Conservation (phyloP, 1,140 invertebrate genomes). For the Neodiprion fabricii region DNA sequence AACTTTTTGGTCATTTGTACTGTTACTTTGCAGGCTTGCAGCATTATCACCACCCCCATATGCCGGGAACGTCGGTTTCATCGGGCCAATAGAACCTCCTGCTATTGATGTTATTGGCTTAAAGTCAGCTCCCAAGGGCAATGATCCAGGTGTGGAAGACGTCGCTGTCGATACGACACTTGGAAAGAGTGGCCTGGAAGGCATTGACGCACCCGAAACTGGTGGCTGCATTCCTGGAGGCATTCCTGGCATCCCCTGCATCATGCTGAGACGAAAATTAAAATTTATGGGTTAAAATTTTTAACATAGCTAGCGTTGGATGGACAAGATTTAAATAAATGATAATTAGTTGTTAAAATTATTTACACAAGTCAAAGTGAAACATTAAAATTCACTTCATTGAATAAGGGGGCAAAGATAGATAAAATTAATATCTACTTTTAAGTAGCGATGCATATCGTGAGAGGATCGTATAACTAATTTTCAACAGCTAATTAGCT, state of each 20-base stretch:
- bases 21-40: slow-evolving; percentile 51
- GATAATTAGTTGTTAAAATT: slow-evolving; percentile 8
- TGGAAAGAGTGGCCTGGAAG: slow-evolving; percentile 76
- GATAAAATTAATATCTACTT: too few species aligned
- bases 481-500: too few species aligned
- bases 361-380: background rate
- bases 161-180: slow-evolving; percentile 70
- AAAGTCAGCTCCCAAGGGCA: slow-evolving; percentile 69
- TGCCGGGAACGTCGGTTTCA: slow-evolving; percentile 82
- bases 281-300: background rate
- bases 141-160: slow-evolving; percentile 63
- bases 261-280: slow-evolving; percentile 52
- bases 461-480: too few species aligned
- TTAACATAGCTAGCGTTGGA: background rate
- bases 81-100: slow-evolving; percentile 58
- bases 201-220: slow-evolving; percentile 66
- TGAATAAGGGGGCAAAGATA: too few species aligned
- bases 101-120: slow-evolving; percentile 67
- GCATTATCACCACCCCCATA: slow-evolving; percentile 61
- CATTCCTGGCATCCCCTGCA: slow-evolving; percentile 64
- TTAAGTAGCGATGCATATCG: too few species aligned
- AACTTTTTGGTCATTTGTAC: slow-evolving; percentile 66
- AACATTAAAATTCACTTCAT: background rate
- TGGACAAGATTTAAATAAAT: background rate
- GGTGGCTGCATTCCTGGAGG: slow-evolving; percentile 65